A percentile compares a stretch with the other conserved stretches of the same genome.
phyloP scores from a whole-genome alignment of 2,797 vertebrate genomes.

The Cuculus canorus region DNA sequence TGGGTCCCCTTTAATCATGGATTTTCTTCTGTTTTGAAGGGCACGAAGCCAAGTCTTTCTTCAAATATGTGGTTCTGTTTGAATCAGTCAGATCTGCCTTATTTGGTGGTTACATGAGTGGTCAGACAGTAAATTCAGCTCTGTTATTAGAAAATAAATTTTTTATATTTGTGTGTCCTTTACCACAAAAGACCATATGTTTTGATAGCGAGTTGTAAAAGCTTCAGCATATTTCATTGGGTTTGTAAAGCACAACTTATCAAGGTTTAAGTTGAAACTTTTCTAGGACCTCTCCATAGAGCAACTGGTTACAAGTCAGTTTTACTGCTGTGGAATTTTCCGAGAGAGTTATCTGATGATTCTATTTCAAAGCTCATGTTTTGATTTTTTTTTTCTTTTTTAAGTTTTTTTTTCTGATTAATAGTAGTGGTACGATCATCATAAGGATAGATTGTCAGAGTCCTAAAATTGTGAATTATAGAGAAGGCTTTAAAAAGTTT shows the following conservation, averaged over 20 bases:
- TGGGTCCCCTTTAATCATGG: background rate
- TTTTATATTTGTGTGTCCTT: background rate
- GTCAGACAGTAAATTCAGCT: background rate
- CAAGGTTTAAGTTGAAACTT: background rate
- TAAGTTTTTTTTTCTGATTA: background rate
- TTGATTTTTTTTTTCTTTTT: background rate
- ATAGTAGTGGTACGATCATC: background rate
- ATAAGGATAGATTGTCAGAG: background rate
- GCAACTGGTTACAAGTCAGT: background rate
- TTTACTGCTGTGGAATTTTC: background rate
- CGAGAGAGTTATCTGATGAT: background rate
- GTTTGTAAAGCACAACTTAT: background rate
- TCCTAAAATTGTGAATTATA: background rate
- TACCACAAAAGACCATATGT: background rate
- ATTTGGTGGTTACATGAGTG: background rate
- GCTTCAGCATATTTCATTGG: background rate
- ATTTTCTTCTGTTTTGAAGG: background rate
- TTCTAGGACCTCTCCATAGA: background rate
- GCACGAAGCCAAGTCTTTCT: background rate
- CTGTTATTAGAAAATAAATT: accelerated
- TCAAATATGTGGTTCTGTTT: background rate
- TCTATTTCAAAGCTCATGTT: background rate
- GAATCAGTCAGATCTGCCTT: background rate
- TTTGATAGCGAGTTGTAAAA: background rate
- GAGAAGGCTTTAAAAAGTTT: background rate